Evolutionary conservation across 2,113 vertebrate genomes (phyloP).

Genomic region (Acrocephalus arundinaceus): DNA sequence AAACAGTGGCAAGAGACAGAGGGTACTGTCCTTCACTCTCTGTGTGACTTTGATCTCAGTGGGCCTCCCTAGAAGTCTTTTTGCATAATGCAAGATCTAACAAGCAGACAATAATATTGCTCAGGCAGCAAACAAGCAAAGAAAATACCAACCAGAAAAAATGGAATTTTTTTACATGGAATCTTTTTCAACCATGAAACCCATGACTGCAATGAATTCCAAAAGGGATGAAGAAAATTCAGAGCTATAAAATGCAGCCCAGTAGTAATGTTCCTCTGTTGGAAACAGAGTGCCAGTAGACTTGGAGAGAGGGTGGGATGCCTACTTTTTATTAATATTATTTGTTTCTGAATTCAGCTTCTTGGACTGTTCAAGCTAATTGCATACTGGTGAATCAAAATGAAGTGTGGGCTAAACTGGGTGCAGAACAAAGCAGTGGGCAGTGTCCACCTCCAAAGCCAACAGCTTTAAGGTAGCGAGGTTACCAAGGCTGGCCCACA

Average conservation of each 20-base stretch:
- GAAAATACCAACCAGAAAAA: neutral
- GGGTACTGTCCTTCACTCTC: neutral
- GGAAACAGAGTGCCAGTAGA: neutral
- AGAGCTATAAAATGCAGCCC: neutral
- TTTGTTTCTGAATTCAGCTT: neutral
- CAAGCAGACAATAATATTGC: neutral
- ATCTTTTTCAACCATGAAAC: neutral
- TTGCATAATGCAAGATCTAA: neutral
- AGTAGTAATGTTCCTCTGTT: neutral
- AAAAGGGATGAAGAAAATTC: neutral
- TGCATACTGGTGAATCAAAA: neutral
- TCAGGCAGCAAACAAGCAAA: neutral
- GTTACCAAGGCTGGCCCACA: neutral
- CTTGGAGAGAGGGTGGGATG: neutral
- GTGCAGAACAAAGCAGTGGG: neutral
- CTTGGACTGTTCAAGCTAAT: neutral
- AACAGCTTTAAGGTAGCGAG: neutral
- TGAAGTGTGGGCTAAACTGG: neutral
- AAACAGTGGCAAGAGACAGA: neutral
- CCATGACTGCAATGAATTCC: rapidly evolving
- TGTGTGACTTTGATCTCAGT: neutral
- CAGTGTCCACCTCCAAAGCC: neutral
- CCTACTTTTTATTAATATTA: neutral
- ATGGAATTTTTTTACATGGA: neutral
- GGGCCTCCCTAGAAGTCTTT: neutral